Percentiles rank a stretch among this genome's conserved stretches.
phyloP scores from a whole-genome alignment of 2,113 vertebrate species.

The Oryctolagus cuniculus region mOryCun1.1 NC_091442.1:57947001-57947500 shows the following conservation, averaged over 20 bases:
- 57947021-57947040: neutral
- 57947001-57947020: neutral
- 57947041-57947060: no score
- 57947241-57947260: constrained; percentile 53
- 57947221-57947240: constrained; percentile 68
- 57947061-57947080: no score
- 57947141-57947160: neutral
- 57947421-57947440: constrained; percentile 54
- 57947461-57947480: constrained; percentile 50
- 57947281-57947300: constrained; percentile 67
- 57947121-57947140: neutral
- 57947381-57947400: constrained; percentile 74
- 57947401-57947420: constrained; percentile 73
- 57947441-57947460: constrained; percentile 68
- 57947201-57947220: constrained; percentile 67
- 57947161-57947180: neutral
- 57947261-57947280: constrained; percentile 70
- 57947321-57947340: constrained; percentile 63
- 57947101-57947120: neutral
- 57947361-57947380: constrained; percentile 79
- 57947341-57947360: constrained; percentile 81
- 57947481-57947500: constrained; percentile 72
- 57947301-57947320: constrained; percentile 71
- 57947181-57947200: constrained; percentile 70
- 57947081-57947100: no score